A percentile compares a stretch with the other conserved stretches of the same genome.
phyloP scores from a whole-genome alignment of 2,797 vertebrate species.

The Orientallactaga sibirica region DNA sequence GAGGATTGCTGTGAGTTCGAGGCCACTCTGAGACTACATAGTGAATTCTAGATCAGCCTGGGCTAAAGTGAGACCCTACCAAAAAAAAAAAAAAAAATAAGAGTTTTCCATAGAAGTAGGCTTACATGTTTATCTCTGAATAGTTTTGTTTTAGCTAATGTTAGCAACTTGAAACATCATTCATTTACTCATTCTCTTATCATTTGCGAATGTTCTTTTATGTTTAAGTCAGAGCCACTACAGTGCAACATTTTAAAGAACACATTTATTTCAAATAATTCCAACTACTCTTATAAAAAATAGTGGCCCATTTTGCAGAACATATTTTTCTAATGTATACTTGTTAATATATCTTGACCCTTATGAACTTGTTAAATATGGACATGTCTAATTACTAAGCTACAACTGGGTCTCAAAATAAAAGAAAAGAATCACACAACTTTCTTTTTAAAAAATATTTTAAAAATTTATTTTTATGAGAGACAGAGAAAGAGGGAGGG shows the following conservation, averaged over 20 bases:
- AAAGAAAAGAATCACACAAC: not conserved
- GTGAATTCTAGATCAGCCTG: too few relatives aligned
- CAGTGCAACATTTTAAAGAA: not conserved
- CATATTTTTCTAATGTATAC: not conserved
- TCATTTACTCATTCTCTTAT: not conserved
- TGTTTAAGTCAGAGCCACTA: not conserved
- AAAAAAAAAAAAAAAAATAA: not conserved
- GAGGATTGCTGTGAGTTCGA: too few relatives aligned
- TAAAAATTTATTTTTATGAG: too few relatives aligned
- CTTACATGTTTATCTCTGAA: not conserved
- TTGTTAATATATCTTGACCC: not conserved
- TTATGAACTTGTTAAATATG: not conserved
- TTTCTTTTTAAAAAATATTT: not conserved
- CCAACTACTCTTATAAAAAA: not conserved
- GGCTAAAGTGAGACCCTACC: too few relatives aligned
- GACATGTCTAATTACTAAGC: not conserved
- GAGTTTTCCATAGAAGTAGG: not conserved
- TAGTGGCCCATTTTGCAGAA: not conserved
- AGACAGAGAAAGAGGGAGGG: too few relatives aligned
- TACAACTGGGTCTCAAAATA: not conserved
- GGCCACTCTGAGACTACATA: too few relatives aligned
- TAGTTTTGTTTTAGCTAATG: not conserved
- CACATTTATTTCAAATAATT: conserved; percentile 7
- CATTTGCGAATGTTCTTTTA: not conserved
- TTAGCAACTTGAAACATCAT: not conserved